Evolutionary conservation across 2,113 vertebrate genomes (phyloP).

Genomic region (Suricata suricatta): DNA sequence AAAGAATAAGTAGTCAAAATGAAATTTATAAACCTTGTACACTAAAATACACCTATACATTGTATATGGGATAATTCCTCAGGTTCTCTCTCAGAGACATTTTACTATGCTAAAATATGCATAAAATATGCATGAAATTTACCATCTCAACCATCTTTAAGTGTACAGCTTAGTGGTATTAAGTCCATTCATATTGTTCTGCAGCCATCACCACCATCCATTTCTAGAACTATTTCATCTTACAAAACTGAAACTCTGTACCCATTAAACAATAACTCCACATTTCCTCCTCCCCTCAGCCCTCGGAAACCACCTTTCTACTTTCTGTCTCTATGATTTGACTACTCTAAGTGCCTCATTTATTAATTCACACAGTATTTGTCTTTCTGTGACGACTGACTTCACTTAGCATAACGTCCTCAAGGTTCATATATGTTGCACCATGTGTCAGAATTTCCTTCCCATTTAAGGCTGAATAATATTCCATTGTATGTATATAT

Average conservation of each 20-base stretch:
- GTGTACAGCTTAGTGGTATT: background rate
- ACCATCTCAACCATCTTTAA: background rate
- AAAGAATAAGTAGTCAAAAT: background rate
- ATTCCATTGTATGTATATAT: background rate
- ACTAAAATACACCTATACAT: background rate
- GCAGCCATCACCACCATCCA: background rate
- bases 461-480: background rate
- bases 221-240: background rate
- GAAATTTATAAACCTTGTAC: background rate
- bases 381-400: background rate
- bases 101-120: background rate
- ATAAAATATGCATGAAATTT: background rate
- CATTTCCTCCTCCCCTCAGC: background rate
- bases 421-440: background rate
- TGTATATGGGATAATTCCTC: background rate
- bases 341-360: background rate
- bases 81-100: background rate
- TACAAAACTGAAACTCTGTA: background rate
- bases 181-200: background rate
- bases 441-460: background rate
- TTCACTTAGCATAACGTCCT: background rate
- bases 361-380: background rate
- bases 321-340: background rate
- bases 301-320: background rate
- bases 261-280: background rate